A percentile compares a stretch with the other conserved stretches of the same genome.
phyloP scores from a whole-genome alignment of 2,113 vertebrate genomes.

The Gallinago media region DNA sequence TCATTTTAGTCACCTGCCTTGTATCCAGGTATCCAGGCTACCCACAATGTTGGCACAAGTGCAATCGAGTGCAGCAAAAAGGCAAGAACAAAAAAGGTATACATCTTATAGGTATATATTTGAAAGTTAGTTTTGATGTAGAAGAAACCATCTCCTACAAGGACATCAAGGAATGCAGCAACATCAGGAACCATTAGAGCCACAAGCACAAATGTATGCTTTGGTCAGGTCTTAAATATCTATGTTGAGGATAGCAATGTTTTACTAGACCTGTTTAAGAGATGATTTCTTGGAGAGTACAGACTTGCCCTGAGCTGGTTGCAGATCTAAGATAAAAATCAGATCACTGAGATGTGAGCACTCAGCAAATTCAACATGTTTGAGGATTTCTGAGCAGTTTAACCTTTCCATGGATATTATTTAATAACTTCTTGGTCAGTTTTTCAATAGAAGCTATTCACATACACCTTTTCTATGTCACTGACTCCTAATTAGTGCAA shows the following conservation, averaged over 20 bases:
- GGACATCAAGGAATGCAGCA: not conserved
- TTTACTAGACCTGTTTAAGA: not conserved
- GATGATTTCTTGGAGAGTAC: not conserved
- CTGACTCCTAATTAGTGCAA: not conserved
- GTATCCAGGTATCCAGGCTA: not conserved
- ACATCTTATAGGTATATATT: not conserved
- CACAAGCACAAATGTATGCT: not conserved
- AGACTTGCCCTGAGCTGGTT: not conserved
- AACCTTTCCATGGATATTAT: not conserved
- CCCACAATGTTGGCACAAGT: not conserved
- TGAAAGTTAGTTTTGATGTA: not conserved
- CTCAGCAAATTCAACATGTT: not conserved
- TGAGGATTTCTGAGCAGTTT: not conserved
- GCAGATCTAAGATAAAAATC: not conserved
- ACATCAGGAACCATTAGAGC: not conserved
- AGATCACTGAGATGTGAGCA: not conserved
- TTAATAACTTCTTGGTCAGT: not conserved
- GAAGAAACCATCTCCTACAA: not conserved
- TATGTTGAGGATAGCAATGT: not conserved
- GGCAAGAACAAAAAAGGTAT: not conserved
- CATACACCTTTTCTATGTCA: not conserved
- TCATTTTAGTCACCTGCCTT: not conserved
- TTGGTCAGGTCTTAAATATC: not conserved
- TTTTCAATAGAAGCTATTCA: not conserved
- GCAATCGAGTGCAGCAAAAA: not conserved